Evolutionary conservation across 2,797 vertebrate species (phyloP), one percentile per base, ranked within the genome.

Genomic region (Macropodus opercularis): DNA sequence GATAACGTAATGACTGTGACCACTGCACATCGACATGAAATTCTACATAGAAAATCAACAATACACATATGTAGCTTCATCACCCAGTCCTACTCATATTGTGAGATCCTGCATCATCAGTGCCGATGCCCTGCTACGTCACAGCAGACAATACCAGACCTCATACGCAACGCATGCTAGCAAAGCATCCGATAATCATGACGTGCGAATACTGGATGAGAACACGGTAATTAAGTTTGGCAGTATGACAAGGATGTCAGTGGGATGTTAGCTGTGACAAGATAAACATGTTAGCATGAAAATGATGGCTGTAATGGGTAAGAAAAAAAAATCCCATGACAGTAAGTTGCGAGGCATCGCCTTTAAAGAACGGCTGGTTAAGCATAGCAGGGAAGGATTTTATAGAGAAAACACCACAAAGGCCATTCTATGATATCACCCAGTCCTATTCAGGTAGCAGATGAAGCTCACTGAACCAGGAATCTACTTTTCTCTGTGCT

Each of bases 51-150:
- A 6, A 14, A 32, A 32, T n/a, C 1, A 2, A 3, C 17, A 9
- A 44, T n/a, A 21, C 3, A 29, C 1, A 24, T 48, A 24, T 38
- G 15, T n/a, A 9, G 8, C 29, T 18, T 3, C 5, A 8, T 35
- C 1, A 4, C 21, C 46, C n/a, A 31, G 22, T n/a, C 11, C n/a
- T 23, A 24, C 9, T 17, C 6, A 8, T 19, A 47, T 26, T 62
- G 40, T 50, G 8, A 42, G 47, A 41, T 46, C 55, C 50, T 15
- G 15, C 49, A 55, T 3, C 43, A 72, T 77, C 79, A 67, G 75
- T 60, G 86, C 81, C 81, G 79, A 85, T 65, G 63, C 84, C 76
- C 73, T 29, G 64, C 8, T 17, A 35, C 14, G 3, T 23, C 3
- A 29, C 22, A 46, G 19, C 35, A 46, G 18, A 75, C 8, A 26